Evolutionary conservation across 2,888 invertebrate species (phyloP), one percentile per base, ranked within the genome.

Genomic region (Tricholauxania praeusta): DNA sequence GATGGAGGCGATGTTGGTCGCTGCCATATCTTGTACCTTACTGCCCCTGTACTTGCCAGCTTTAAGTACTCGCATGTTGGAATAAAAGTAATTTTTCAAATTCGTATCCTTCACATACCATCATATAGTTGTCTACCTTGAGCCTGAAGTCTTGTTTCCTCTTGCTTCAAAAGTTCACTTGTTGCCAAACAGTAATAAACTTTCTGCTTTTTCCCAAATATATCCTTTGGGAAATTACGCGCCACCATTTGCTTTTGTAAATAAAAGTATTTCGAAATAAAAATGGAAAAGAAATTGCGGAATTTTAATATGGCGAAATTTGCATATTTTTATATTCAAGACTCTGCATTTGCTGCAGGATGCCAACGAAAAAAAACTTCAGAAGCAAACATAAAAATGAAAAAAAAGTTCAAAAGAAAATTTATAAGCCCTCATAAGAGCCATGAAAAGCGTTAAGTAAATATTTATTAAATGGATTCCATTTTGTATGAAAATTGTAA

Each of bases 391-490:
- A 49, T 48, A 63, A 63, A 63, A 48, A 63, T 17, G 48, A 63
- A 48, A 19, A 63, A 63, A 51, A 52, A 52, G 32, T 22, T 63
- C 71, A 74, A 71, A 67, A 57, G 71, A 57, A 72, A 74, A 72
- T 72, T 72, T 67, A 67, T 74, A 71, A 68, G 71, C 71, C 71
- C 67, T 14, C 66, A 69, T 69, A 69, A 66, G 67, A 48, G 48
- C 51, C 65, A 47, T 32, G 59, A 52, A 48, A 67, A 75, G 71
- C 68, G 68, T 64, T 66, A 71, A 32, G 71, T 68, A 72, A 75
- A 75, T 72, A 73, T 75, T 73, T 75, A 73, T 73, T 73, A 75
- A 75, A 75, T 59, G 63, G 28, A 67, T 71, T 63, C 68, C 72
- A 68, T 60, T 67, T 52, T 14, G 69, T 51, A 52, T 69, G 60